These are phyloP conservation scores for Dryomyza anilis DNA, from an alignment of 2,888 invertebrate genomes.

Conservation along the genomic window DNA sequence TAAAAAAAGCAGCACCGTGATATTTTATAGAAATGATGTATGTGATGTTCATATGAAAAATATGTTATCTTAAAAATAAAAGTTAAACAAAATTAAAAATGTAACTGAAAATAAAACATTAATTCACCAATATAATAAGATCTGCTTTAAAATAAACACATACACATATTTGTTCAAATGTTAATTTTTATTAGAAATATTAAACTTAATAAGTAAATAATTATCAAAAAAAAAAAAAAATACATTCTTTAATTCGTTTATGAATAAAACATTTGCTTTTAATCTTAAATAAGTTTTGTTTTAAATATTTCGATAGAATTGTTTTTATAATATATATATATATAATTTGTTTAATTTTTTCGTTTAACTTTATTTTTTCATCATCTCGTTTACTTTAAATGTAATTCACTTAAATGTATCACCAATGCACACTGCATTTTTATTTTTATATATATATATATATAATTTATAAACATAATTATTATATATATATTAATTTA, in stretches of 20 bases:
- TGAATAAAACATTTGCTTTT: slow-evolving; percentile 2
- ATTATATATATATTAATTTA: not conserved
- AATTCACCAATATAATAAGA: too few species aligned
- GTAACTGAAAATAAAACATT: too few species aligned
- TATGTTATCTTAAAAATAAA: too few species aligned
- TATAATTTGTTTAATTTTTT: not conserved
- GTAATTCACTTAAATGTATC: slow-evolving; percentile 17
- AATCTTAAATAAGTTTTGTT: not conserved
- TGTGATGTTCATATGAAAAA: too few species aligned
- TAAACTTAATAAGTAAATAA: not conserved
- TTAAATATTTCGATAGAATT: slow-evolving; percentile 9
- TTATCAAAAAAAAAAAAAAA: not conserved
- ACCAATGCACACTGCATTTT: not conserved
- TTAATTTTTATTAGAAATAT: slow-evolving; percentile 12
- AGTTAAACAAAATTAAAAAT: too few species aligned
- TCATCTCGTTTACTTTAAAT: not conserved
- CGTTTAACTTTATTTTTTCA: not conserved
- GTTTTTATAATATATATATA: too few species aligned
- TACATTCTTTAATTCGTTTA: not conserved
- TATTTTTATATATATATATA: not conserved
- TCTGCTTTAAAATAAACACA: too few species aligned
- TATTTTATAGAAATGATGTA: too few species aligned
- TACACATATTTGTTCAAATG: not conserved
- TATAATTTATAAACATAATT: not conserved
- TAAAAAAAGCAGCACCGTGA: too few species aligned